Conservation (phyloP, 2,888 invertebrate genomes). For the Epinotia demarniana region DNA sequence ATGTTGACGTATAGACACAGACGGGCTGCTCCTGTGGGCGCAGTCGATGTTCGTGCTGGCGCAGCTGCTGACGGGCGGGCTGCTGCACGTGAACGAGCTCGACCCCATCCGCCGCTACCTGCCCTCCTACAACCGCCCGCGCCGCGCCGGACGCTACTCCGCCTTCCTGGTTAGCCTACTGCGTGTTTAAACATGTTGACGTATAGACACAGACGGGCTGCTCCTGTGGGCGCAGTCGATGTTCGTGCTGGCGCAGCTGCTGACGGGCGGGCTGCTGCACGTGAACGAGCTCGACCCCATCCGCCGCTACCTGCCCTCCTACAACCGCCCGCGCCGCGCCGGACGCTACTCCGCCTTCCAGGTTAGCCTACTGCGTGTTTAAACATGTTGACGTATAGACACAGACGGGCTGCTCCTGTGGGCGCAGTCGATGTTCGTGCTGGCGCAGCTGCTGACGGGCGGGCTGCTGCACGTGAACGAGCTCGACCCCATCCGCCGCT, state of each 20-base stretch:
- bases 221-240: slow-evolving; percentile 97
- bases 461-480: slow-evolving; percentile 97
- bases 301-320: slow-evolving; percentile 96
- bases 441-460: slow-evolving; percentile 95
- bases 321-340: slow-evolving; percentile 95
- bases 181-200: too few relatives aligned
- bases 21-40: slow-evolving; percentile 95
- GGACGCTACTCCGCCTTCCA: slow-evolving; percentile 99
- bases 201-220: too few relatives aligned
- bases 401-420: slow-evolving; percentile 83
- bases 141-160: slow-evolving; percentile 96
- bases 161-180: slow-evolving; percentile 93
- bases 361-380: slow-evolving; percentile 72
- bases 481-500: slow-evolving; percentile 97
- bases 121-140: slow-evolving; percentile 97
- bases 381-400: too few relatives aligned
- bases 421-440: slow-evolving; percentile 98
- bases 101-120: slow-evolving; percentile 98
- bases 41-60: slow-evolving; percentile 98
- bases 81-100: slow-evolving; percentile 96
- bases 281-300: slow-evolving; percentile 98
- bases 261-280: slow-evolving; percentile 95
- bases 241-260: slow-evolving; percentile 96
- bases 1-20: slow-evolving; percentile 66
- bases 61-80: slow-evolving; percentile 94